These are phyloP conservation scores for Phaethon lepturus DNA, from an alignment of 2,113 vertebrate species.

Conservation along the genomic window DNA sequence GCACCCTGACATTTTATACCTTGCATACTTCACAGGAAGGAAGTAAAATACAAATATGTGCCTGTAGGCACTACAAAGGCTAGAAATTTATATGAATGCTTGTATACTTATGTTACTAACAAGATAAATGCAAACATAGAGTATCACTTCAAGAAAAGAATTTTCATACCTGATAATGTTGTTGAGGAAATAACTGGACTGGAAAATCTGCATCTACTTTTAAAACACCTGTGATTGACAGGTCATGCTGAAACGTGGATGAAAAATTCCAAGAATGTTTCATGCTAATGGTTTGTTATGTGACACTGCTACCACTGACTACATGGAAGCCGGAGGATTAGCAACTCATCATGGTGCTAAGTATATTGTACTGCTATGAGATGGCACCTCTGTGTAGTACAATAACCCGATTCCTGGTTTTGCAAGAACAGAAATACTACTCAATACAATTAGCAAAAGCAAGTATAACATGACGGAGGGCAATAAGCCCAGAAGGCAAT, in stretches of 20 bases:
- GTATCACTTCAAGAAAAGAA: background rate
- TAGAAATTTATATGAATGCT: background rate
- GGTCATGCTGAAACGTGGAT: background rate
- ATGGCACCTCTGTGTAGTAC: background rate
- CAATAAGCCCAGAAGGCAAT: background rate
- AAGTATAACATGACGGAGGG: background rate
- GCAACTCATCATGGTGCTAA: background rate
- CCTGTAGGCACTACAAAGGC: background rate
- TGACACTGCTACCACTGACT: background rate
- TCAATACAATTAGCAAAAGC: background rate
- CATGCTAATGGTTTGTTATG: background rate
- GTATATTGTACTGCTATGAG: background rate
- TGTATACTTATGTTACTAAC: background rate
- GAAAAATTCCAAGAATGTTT: background rate
- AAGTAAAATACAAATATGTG: background rate
- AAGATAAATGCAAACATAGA: background rate
- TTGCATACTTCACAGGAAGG: background rate
- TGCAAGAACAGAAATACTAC: background rate
- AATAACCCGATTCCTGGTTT: background rate
- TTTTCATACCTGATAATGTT: background rate
- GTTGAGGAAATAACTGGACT: background rate
- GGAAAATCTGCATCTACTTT: background rate
- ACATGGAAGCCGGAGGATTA: background rate
- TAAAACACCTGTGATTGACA: background rate
- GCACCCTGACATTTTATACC: background rate